Evolutionary conservation across 2,888 invertebrate species (phyloP).

Genomic region (Autographa gamma): DNA sequence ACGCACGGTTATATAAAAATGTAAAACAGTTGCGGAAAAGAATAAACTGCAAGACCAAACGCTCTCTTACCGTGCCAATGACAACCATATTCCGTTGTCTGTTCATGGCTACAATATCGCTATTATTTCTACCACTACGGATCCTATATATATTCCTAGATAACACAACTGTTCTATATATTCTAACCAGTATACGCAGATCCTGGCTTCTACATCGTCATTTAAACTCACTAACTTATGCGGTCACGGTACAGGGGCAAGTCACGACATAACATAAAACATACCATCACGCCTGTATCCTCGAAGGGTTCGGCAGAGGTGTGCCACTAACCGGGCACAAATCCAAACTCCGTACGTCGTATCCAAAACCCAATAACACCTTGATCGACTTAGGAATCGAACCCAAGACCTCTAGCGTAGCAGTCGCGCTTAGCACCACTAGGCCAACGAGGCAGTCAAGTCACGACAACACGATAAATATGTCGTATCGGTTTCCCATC

Average conservation of each 20-base stretch:
- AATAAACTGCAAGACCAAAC: slow-evolving; percentile 25
- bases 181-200: slow-evolving; percentile 47
- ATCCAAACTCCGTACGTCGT: no score
- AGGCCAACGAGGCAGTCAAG: no score
- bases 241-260: slow-evolving; percentile 55
- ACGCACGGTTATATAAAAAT: not conserved
- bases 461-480: slow-evolving; percentile 68
- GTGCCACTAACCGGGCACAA: no score
- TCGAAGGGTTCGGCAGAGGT: no score
- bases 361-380: no score
- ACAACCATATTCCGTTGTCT: slow-evolving; percentile 61
- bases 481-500: slow-evolving; percentile 63
- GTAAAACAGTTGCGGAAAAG: slow-evolving; percentile 14
- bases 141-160: no score
- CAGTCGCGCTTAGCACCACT: no score
- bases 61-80: slow-evolving; percentile 50
- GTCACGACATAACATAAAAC: slow-evolving; percentile 67
- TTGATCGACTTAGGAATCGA: no score
- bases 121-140: slow-evolving; percentile 68
- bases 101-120: slow-evolving; percentile 52
- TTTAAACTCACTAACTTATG: slow-evolving; percentile 61
- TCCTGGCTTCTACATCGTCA: slow-evolving; percentile 48
- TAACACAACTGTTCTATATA: no score
- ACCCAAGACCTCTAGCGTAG: no score
- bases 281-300: no score